Evolutionary conservation across 2,797 vertebrate genomes (phyloP), one percentile per base, ranked within the genome.

Genomic region (Megalops cyprinoides): DNA sequence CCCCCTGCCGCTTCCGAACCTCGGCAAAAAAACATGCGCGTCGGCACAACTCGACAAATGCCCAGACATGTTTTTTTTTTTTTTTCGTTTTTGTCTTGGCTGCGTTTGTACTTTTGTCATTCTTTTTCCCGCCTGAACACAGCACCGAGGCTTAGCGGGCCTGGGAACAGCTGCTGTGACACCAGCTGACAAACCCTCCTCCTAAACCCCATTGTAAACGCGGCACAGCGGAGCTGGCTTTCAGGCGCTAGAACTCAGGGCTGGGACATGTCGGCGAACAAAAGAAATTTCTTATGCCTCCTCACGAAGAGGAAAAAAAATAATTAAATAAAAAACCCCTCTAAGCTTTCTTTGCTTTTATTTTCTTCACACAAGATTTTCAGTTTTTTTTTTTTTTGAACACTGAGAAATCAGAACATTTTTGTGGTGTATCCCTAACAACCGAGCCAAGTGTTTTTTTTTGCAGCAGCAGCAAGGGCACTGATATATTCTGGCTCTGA

Each of bases 141-240:
- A 4, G 65, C 6, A 65, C 18, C 0, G 65, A 42, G 44, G 73
- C 73, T 75, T 49, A 75, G 73, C 44, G 3, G 71, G 71, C 9
- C 42, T 28, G 71, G 25, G 48, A 46, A 74, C 71, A 74, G 71
- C 71, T 74, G 71, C 46, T 46, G n/a, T 0, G 71, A n/a, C 71
- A 49, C 71, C 58, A 74, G 71, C 71, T 74, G 71, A 74, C 23
- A 74, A 74, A 74, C 46, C 71, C 71, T 31, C 8, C 42, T 1
- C 10, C 71, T 74, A 49, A 74, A 74, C 3, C 71, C 71, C 37
- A 23, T 25, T 28, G 71, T 48, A 23, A 74, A 46, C n/a, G 25
- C 31, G 74, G 23, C 44, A 4, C 67, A 71, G 65, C 67, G 10
- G 39, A 12, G 12, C 10, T 37, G 44, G 12, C 20, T 60, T 60